Evolutionary conservation across 2,113 vertebrate species (phyloP), one percentile per base, ranked within the genome.

Genomic region (Pitta sordida): DNA sequence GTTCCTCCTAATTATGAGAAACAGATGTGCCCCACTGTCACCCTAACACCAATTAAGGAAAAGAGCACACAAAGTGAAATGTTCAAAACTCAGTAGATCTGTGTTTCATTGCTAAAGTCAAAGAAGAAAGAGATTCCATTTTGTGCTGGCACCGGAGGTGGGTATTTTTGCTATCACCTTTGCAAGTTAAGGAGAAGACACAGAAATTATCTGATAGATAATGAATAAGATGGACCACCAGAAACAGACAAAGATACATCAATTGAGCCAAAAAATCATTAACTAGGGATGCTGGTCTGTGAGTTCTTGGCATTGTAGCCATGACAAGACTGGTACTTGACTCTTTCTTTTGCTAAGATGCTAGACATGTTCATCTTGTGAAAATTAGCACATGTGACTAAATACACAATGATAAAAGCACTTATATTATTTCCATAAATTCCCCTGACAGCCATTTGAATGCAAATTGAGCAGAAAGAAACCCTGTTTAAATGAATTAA

Each of bases 351-450:
- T 39, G 15, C 69, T 77, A 89, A 91, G 81, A 93, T 29, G 70
- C 67, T 90, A 95, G 92, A 91, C 88, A 90, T 93, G 59, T 93
- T 96, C 63, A 85, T 96, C 91, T 90, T 95, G 79, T 49, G 36
- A 73, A 96, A 93, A 94, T 92, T 91, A 94, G 91, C 70, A 90
- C 88, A 91, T 86, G 91, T 95, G 89, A 93, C 71, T 95, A 96
- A 93, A 88, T 93, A 89, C 93, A 86, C 92, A 94, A 80, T 92
- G 94, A 95, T 91, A 95, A 91, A 95, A 95, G 95, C 91, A 94
- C 92, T 95, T 96, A 91, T 94, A 96, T 96, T 94, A 96, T 93
- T 95, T 96, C 93, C 93, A 96, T 94, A 94, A 96, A 96, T 93
- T 95, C 94, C 78, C 94, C 78, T 91, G 92, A 90, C 89, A 95